Base-by-base conservation (phyloP, 2,797 vertebrate genomes). In the Acipenser oxyrinchus region DNA sequence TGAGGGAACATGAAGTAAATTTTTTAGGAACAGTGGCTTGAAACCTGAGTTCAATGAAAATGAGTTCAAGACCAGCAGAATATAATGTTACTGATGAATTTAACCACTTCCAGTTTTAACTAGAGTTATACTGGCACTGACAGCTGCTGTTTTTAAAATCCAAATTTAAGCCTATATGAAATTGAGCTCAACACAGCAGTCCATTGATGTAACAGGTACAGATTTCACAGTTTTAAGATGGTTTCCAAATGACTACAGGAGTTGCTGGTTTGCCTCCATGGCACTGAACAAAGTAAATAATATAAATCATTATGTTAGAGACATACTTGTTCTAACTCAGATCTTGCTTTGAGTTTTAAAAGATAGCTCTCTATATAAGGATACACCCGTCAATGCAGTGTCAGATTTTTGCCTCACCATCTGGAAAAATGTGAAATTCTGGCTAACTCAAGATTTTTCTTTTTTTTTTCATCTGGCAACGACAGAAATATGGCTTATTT, bases 91-190 rank as follows among this genome's bases (percentile, higher is more conserved):
- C 55, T 58, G 55, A 58, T 58, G 7, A 58, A 58, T 58, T 58
- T 58, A 58, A 58, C 55, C 55, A 58, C 55, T 58, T 58, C 55
- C 55, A 58, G 10, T 58, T 58, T 58, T 58, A 58, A 58, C 55
- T 58, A 13, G 10, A 58, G 12, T 7, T 58, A n/a, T 58, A 62
- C 7, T 62, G 60, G 60, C 60, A 62, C 18, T 37, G 60, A 48
- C 60, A 3, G 60, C 60, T 62, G 60, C 18, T 48, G 18, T 62
- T 8, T 48, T 9, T 23, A 10, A 18, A 62, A 9, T 37, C 18
- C 48, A 62, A 62, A 48, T 9, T 7, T 9, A 55, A 62, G 60
- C 8, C 12, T 62, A 37, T 62, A 37, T 62, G 18, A 64, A 11
- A 7, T 64, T 50, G 13, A n/a, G 10, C 48, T 23, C 11, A 12